Conservation (phyloP, 2,888 invertebrate genomes). For the Cryptocephalus primarius region DNA sequence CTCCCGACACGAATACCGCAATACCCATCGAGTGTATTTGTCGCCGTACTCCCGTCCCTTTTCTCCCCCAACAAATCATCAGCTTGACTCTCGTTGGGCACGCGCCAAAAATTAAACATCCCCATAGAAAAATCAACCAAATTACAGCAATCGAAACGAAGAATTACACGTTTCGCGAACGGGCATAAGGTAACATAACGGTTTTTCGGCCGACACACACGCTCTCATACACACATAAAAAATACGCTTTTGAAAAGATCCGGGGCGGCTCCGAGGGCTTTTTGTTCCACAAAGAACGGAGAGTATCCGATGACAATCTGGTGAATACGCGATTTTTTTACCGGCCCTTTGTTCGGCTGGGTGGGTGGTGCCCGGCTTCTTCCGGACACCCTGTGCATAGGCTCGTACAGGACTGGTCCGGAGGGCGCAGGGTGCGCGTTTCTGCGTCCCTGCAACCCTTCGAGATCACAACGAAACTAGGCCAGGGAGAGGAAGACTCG, state of each 20-base stretch:
- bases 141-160: constrained; percentile 32
- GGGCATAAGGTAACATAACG: constrained; percentile 28
- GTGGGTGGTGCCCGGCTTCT: constrained; percentile 33
- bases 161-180: constrained; percentile 29
- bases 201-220: constrained; percentile 22
- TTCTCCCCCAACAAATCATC: too few species aligned
- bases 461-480: too few species aligned
- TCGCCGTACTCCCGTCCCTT: too few species aligned
- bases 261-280: constrained; percentile 23
- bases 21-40: too few species aligned
- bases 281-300: constrained; percentile 21
- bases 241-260: constrained; percentile 29
- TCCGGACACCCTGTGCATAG: constrained; percentile 27
- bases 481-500: too few species aligned
- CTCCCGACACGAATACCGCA: too few species aligned
- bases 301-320: constrained; percentile 33
- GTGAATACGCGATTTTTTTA: constrained; percentile 31
- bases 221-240: constrained; percentile 2
- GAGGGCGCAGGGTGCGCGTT: too few species aligned
- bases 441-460: too few species aligned
- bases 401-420: too few species aligned
- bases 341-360: constrained; percentile 26
- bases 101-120: constrained; percentile 36
- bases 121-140: constrained; percentile 30
- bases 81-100: constrained; percentile 15